Conservation (phyloP, 2,797 vertebrate species). For the Falco naumanni region DNA sequence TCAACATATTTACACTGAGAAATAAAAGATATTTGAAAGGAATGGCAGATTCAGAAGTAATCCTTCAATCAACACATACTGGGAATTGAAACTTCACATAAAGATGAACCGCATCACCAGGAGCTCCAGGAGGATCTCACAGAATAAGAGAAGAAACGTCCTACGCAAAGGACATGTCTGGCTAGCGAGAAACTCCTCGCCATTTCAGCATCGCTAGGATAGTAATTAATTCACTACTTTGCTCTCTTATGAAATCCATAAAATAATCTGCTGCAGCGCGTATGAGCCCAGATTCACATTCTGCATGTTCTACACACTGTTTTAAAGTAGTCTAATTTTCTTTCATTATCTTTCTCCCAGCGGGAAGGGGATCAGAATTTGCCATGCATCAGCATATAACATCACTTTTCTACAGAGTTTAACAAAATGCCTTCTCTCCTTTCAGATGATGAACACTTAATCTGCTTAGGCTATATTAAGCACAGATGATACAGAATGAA, state of each 20-base stretch:
- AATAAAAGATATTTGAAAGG: neutral
- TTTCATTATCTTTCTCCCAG: neutral
- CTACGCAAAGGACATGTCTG: neutral
- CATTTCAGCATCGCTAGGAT: neutral
- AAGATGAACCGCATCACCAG: neutral
- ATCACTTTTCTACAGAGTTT: neutral
- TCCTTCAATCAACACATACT: neutral
- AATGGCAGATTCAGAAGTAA: neutral
- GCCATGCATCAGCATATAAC: neutral
- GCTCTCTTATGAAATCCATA: neutral
- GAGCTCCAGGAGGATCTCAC: neutral
- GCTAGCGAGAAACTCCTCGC: neutral
- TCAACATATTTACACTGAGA: neutral
- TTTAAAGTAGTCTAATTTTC: neutral
- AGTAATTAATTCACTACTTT: neutral
- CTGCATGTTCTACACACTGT: accelerated
- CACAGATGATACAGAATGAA: neutral
- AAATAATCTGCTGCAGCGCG: neutral
- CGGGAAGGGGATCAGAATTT: neutral
- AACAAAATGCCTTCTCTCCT: neutral
- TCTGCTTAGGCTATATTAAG: neutral
- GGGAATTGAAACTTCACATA: neutral
- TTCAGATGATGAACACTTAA: neutral
- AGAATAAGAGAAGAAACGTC: neutral
- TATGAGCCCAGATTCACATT: neutral